A percentile compares a stretch with the other conserved stretches of the same genome.
Evolutionary conservation across 2,797 vertebrate genomes (phyloP).

Genomic region (Scyliorhinus canicula): DNA sequence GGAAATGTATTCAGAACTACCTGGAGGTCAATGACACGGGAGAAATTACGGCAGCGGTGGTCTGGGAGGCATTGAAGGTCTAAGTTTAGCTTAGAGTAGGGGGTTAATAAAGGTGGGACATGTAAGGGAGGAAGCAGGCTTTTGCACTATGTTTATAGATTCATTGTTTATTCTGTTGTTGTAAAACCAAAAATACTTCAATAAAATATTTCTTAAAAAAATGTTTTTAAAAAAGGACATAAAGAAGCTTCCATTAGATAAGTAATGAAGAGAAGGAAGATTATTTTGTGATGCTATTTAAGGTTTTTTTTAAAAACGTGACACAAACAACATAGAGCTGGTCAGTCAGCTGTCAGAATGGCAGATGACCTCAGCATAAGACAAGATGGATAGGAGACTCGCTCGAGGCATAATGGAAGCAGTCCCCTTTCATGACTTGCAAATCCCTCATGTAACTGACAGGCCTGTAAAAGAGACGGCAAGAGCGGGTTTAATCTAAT

Average conservation of each 20-base stretch:
- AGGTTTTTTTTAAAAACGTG: neutral
- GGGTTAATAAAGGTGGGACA: too few relatives aligned
- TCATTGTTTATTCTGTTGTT: too few relatives aligned
- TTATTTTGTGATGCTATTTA: neutral
- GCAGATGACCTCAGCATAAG: conserved; percentile 37
- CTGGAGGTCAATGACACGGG: too few relatives aligned
- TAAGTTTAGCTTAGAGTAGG: too few relatives aligned
- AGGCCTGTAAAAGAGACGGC: conserved; percentile 26
- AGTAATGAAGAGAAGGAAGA: neutral
- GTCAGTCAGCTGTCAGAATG: conserved; percentile 30
- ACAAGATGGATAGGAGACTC: neutral
- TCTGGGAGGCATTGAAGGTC: too few relatives aligned
- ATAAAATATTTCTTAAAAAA: too few relatives aligned
- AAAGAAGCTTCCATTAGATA: neutral
- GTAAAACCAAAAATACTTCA: too few relatives aligned
- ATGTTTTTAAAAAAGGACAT: neutral
- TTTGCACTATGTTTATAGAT: too few relatives aligned
- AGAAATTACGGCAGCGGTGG: too few relatives aligned
- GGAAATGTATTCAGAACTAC: too few relatives aligned
- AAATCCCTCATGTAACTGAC: conserved; percentile 10
- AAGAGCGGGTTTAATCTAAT: conserved; percentile 35
- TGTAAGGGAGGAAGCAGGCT: too few relatives aligned
- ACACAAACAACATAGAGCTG: neutral
- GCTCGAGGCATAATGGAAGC: conserved; percentile 7
- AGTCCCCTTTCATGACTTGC: conserved; percentile 24